Percentiles rank a stretch among this genome's conserved stretches.
Evolutionary conservation across 2,113 vertebrate species (phyloP).

Genomic region (Hippocampus guttulatus): DNA sequence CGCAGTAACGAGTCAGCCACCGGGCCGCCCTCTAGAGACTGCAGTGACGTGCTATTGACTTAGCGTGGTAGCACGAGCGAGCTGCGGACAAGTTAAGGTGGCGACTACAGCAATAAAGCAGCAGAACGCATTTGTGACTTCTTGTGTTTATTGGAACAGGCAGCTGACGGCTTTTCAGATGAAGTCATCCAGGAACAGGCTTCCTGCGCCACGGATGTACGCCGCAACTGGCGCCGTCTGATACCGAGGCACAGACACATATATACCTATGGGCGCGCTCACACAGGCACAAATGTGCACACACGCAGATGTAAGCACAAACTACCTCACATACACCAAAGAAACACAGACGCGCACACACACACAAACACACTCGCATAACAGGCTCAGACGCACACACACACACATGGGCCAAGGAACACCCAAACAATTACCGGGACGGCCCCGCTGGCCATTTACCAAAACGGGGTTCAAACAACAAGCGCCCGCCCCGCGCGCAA

Average conservation of each 20-base stretch:
- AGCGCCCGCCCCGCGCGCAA: conserved; percentile 8
- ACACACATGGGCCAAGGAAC: conserved; percentile 38
- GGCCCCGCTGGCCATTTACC: conserved; percentile 34
- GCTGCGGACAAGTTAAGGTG: no score
- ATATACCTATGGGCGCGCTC: conserved; percentile 19
- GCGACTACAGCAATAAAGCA: no score
- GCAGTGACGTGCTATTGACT: no score
- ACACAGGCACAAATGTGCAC: conserved; percentile 40
- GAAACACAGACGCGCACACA: no score
- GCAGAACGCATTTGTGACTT: neutral
- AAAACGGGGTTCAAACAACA: neutral
- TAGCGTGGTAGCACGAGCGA: neutral
- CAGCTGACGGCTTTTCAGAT: conserved; percentile 38
- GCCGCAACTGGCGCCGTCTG: conserved; percentile 53
- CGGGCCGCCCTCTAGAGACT: no score
- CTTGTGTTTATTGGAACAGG: neutral
- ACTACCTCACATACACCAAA: no score
- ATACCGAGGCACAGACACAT: conserved; percentile 55
- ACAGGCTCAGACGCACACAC: conserved; percentile 40
- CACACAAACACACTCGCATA: no score
- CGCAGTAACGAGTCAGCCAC: no score
- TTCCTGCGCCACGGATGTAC: conserved; percentile 50
- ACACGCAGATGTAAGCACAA: no score
- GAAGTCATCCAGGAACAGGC: conserved; percentile 54
- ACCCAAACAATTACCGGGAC: conserved; percentile 57